These are phyloP conservation scores for Lasioglossum marginatum DNA, from an alignment of 2,888 invertebrate genomes.

Conservation along the genomic window DNA sequence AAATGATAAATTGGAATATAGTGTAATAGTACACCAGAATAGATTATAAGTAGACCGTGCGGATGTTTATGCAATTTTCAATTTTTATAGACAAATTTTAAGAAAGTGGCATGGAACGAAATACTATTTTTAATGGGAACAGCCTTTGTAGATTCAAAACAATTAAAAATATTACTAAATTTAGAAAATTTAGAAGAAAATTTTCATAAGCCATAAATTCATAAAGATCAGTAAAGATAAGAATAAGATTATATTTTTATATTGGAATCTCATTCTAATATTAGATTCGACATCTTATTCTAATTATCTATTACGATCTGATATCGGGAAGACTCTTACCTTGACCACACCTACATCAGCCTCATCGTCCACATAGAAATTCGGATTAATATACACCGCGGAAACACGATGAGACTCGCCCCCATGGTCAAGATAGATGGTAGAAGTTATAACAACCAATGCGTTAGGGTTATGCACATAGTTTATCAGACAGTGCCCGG, in stretches of 20 bases:
- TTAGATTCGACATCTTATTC: background rate
- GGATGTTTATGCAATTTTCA: too few relatives aligned
- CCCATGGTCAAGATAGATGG: background rate
- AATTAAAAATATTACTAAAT: too few relatives aligned
- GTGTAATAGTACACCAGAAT: too few relatives aligned
- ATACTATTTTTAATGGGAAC: too few relatives aligned
- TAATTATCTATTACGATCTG: background rate
- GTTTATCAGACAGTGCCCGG: constrained; percentile 59
- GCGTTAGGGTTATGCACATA: background rate
- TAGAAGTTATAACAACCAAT: constrained; percentile 43
- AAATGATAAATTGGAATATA: too few relatives aligned
- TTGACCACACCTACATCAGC: constrained; percentile 23
- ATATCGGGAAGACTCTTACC: background rate
- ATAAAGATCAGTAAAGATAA: too few relatives aligned
- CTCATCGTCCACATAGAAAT: background rate
- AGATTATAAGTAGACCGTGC: too few relatives aligned
- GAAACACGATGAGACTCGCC: constrained; percentile 21
- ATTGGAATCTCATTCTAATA: background rate
- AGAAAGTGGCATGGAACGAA: too few relatives aligned
- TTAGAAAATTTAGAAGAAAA: too few relatives aligned
- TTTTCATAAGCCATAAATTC: too few relatives aligned
- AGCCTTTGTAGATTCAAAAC: too few relatives aligned
- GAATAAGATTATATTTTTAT: background rate
- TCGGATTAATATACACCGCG: background rate
- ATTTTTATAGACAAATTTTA: too few relatives aligned